Base-by-base conservation (phyloP, 2,113 vertebrate species). In the Epinephelus moara region DNA sequence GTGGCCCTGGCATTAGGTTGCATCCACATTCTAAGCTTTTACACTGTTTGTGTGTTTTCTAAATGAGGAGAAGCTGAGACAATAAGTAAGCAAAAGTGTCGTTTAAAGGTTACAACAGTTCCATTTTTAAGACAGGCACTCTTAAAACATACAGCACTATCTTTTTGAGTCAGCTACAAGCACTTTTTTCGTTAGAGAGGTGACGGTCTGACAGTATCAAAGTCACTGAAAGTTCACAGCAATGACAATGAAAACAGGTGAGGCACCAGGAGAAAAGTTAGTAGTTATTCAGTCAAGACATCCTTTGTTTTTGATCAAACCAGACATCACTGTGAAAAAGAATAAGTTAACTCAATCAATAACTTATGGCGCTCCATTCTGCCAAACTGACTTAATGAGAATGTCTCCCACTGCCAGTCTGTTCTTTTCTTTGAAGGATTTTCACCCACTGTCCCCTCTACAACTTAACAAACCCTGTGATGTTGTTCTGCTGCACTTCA, bases 331-430 rank as follows among this genome's bases (percentile, higher is more conserved):
- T 42, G 30, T 27, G 30, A 42, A 15, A 27, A 7, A 14, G 21
- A 62, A 60, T 12, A 47, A n/a, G 18, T 25, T 17, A 55, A 55
- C 50, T 4, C 18, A 0, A 45, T 55, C 33, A 11, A 70, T 62
- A 62, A 30, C 9, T 30, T 67, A n/a, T 53, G 47, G 45, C 17
- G 18, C 45, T 27, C 6, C 3, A 6, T 70, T 79, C 33, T n/a
- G 57, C 42, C 33, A 57, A 60, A 33, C 17, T 53, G 62, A 63
- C 21, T 33, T 30, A 14, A 73, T 73, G 42, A 49, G 60, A 74
- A 74, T 17, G 14, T 59, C 23, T 70, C 21, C 21, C 18, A 40
- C 11, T 42, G 33, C n/a, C 73, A 42, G 13, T 19, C 14, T 45
- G 18, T 30, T 13, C 37, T 42, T 67, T 21, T 33, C 17, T 59